A percentile compares a stretch with the other conserved stretches of the same genome.
Conservation (phyloP, 35 echinoderm and acorn worm species). For the Stichopus chloronotus region DNA sequence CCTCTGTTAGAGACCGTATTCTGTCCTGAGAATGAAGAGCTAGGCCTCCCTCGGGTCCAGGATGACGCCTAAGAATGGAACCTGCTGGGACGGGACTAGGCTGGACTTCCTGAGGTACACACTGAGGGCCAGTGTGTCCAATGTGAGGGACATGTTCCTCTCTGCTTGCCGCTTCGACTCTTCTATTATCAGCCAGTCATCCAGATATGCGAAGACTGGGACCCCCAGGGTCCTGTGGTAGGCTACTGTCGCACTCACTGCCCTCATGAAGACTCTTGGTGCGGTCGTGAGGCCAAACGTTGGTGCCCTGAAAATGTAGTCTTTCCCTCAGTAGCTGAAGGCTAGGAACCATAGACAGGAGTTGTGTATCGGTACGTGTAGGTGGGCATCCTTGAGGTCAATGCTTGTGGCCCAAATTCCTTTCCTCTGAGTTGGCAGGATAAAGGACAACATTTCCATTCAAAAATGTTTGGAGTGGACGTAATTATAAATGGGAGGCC, state of each 20-base stretch:
- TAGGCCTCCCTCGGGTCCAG: not conserved
- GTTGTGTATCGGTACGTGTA: not conserved
- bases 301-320: not conserved
- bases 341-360: not conserved
- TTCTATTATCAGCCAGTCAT: not conserved
- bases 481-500: not conserved
- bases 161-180: not conserved
- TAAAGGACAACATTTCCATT: not conserved
- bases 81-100: not conserved
- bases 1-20: not conserved
- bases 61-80: not conserved
- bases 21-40: not conserved
- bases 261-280: conserved; percentile 20
- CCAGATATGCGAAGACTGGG: not conserved
- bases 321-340: not conserved
- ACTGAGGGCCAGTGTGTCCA: not conserved
- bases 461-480: not conserved
- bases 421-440: not conserved
- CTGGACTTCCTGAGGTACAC: conserved; percentile 10
- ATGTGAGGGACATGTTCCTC: not conserved
- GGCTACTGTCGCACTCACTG: not conserved
- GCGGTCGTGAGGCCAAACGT: not conserved
- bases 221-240: not conserved
- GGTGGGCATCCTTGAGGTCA: conserved; percentile 35
- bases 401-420: not conserved